These are phyloP conservation scores for Schlechtendalia chinensis DNA, from an alignment of 1,140 invertebrate species.

Conservation along the genomic window DNA sequence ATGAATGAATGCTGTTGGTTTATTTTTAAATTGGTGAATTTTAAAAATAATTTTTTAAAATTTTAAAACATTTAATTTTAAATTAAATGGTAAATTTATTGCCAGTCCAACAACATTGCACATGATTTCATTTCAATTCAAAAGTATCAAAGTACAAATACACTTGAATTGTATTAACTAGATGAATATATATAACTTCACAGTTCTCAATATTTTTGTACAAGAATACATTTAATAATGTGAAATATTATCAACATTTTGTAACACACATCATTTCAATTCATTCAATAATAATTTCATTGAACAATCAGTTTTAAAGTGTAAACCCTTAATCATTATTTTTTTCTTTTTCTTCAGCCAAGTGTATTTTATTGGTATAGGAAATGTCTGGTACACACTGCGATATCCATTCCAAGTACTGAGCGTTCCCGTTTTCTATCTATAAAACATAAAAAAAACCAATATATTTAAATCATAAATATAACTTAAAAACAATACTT, in stretches of 20 bases:
- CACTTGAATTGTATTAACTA: no score
- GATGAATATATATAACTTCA: no score
- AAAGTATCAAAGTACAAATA: no score
- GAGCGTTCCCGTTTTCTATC: slow-evolving; percentile 73
- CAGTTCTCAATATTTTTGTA: not conserved
- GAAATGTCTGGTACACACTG: slow-evolving; percentile 59
- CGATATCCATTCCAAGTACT: slow-evolving; percentile 73
- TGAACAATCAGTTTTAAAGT: not conserved
- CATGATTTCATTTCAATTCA: no score
- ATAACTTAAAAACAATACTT: no score
- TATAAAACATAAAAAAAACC: slow-evolving; percentile 52
- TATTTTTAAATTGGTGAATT: no score
- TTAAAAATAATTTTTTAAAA: no score
- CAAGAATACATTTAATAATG: not conserved
- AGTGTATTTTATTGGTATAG: not conserved
- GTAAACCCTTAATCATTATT: not conserved
- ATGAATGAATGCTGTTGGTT: no score
- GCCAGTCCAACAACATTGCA: no score
- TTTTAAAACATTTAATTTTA: no score
- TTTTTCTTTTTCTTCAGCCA: not conserved
- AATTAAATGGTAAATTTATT: no score
- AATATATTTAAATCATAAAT: no score
- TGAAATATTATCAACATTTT: not conserved
- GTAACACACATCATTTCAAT: not conserved
- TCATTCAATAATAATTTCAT: not conserved